Evolutionary conservation across 2,113 vertebrate species (phyloP).

Genomic region (Astur gentilis): DNA sequence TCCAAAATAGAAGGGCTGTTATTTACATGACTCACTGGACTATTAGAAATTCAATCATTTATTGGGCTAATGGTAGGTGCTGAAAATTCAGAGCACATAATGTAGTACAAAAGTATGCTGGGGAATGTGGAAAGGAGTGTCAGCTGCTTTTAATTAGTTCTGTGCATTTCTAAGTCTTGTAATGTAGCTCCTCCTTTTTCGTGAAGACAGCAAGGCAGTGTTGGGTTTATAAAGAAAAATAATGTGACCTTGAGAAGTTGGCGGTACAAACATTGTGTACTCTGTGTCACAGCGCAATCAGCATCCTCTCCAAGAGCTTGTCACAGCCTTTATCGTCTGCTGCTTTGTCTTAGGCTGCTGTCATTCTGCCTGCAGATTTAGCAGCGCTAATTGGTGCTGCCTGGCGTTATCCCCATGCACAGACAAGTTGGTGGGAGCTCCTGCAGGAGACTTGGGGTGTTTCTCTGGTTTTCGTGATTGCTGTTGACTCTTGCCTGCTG

Average conservation of each 20-base stretch:
- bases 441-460: background rate
- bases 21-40: background rate
- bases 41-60: background rate
- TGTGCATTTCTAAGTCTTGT: background rate
- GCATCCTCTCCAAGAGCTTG: background rate
- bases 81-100: background rate
- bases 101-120: background rate
- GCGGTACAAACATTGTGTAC: fast-evolving
- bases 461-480: background rate
- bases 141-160: background rate
- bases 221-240: background rate
- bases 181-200: background rate
- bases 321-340: background rate
- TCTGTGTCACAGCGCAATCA: fast-evolving
- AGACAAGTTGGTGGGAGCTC: fast-evolving
- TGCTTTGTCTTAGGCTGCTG: background rate
- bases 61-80: background rate
- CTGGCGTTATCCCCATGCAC: fast-evolving
- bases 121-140: background rate
- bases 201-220: background rate
- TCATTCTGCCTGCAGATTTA: background rate
- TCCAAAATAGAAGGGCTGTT: background rate
- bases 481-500: background rate
- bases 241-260: background rate
- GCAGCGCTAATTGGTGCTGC: background rate